These are phyloP conservation scores for Melospiza georgiana DNA, from an alignment of 2,113 vertebrate species.

Conservation along the genomic window DNA sequence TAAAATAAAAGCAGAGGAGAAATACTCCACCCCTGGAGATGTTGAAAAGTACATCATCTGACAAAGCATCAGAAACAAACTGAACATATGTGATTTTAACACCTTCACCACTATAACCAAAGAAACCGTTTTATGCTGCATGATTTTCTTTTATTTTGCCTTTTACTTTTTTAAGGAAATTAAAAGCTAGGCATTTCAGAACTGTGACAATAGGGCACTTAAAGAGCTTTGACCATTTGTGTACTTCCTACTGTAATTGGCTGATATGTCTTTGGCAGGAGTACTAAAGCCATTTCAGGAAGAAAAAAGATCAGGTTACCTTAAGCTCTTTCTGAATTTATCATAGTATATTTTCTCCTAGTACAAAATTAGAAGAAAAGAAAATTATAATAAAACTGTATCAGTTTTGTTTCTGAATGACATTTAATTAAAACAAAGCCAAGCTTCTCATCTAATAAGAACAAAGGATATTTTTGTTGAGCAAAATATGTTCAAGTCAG, in stretches of 20 bases:
- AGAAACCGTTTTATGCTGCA: background rate
- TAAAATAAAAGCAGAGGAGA: constrained; percentile 3
- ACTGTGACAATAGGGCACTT: background rate
- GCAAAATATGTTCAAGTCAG: background rate
- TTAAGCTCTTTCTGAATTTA: background rate
- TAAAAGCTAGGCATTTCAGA: background rate
- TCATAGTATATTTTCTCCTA: background rate
- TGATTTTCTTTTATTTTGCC: background rate
- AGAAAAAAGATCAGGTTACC: background rate
- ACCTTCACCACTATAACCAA: background rate
- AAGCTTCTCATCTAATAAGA: background rate
- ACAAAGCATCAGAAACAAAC: background rate
- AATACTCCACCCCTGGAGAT: background rate
- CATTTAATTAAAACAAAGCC: background rate
- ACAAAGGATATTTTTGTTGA: background rate
- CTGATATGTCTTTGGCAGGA: background rate
- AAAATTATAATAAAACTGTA: background rate
- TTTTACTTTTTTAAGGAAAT: background rate
- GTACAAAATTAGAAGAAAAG: background rate
- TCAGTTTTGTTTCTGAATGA: background rate
- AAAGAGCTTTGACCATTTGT: background rate
- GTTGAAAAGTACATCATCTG: background rate
- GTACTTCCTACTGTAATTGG: background rate
- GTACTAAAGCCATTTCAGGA: background rate
- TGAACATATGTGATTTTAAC: background rate